Conservation (phyloP, 2,797 vertebrate genomes). For the Diglossa cyanea region DNA sequence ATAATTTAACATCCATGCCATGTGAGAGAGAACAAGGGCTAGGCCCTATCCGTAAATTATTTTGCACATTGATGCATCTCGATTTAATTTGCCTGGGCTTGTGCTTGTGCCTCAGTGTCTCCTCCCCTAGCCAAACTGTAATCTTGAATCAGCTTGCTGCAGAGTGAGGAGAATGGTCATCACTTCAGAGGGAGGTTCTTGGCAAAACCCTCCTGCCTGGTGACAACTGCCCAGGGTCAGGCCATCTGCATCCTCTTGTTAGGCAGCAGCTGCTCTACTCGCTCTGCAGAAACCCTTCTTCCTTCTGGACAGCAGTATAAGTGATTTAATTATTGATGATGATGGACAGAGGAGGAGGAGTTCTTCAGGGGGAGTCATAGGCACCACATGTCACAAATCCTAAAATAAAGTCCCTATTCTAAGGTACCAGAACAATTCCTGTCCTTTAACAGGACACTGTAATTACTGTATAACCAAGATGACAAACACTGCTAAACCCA, state of each 20-base stretch:
- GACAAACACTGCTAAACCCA: neutral
- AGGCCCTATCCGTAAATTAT: neutral
- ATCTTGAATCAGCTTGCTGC: conserved; percentile 21
- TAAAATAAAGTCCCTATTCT: conserved; percentile 2
- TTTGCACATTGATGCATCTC: neutral
- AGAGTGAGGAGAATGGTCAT: conserved; percentile 2
- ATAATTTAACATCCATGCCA: neutral
- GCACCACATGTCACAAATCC: neutral
- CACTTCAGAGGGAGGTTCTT: conserved; percentile 22
- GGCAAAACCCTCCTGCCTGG: conserved; percentile 27
- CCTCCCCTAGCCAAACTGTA: neutral
- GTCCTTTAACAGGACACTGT: neutral
- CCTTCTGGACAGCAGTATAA: conserved; percentile 28
- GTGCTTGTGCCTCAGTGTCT: neutral
- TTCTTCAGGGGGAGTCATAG: neutral
- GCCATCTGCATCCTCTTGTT: conserved; percentile 63
- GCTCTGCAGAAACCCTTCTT: conserved; percentile 8
- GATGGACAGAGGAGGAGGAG: conserved; percentile 19
- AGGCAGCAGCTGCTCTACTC: conserved; percentile 53
- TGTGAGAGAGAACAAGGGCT: neutral
- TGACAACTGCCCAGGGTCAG: conserved; percentile 53
- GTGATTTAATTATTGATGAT: conserved; percentile 42
- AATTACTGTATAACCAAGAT: neutral
- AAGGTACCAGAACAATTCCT: neutral
- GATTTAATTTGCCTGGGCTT: neutral